These are phyloP conservation scores for Anhinga anhinga DNA, from an alignment of 2,113 vertebrate species.

Conservation along the genomic window DNA sequence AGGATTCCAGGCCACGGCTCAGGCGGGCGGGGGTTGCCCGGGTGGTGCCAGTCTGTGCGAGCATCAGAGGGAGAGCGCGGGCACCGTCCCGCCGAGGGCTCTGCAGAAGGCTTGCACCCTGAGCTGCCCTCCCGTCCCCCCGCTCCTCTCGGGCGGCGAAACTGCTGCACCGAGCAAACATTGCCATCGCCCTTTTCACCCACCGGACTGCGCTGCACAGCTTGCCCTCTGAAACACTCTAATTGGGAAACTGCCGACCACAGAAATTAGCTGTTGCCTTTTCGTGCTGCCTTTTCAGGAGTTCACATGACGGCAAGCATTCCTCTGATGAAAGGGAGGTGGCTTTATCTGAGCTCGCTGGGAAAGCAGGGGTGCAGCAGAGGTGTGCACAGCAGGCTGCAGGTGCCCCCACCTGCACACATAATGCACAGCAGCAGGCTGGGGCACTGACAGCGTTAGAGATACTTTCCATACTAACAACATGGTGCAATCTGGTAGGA, in stretches of 20 bases:
- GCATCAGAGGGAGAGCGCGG: fast-evolving
- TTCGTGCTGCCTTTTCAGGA: not conserved
- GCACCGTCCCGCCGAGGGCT: fast-evolving
- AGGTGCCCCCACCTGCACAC: not conserved
- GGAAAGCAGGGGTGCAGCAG: not conserved
- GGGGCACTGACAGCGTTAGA: not conserved
- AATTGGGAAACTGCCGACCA: not conserved
- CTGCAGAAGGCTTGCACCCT: fast-evolving
- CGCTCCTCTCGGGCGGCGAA: fast-evolving
- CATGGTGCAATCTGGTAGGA: no score
- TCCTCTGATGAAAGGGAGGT: not conserved
- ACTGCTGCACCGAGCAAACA: not conserved
- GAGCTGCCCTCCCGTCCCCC: not conserved
- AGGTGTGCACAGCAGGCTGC: not conserved
- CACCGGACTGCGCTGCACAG: not conserved
- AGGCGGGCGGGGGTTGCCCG: not conserved
- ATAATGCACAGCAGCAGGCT: not conserved
- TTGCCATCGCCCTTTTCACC: not conserved
- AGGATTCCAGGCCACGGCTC: not conserved
- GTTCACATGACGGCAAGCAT: fast-evolving
- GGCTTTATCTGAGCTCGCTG: not conserved
- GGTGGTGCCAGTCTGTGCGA: not conserved
- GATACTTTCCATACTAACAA: not conserved
- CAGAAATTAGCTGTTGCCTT: not conserved
- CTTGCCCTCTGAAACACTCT: not conserved